Conservation (phyloP, 2,888 invertebrate species). For the Gastracanthus pulcherrimus region DNA sequence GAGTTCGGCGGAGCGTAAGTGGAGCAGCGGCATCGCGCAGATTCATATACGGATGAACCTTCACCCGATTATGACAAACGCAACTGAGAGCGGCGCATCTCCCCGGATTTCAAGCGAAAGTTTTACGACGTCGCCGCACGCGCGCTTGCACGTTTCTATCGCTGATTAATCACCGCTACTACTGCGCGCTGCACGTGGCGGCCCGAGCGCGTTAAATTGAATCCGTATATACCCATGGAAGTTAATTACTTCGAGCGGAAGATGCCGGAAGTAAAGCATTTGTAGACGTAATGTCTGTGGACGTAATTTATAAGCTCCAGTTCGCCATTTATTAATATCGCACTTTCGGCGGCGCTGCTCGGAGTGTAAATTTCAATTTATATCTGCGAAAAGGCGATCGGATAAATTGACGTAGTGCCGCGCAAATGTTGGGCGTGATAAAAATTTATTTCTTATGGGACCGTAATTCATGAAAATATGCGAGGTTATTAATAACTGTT, state of each 20-base stretch:
- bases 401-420: not conserved
- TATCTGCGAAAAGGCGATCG: too few relatives aligned
- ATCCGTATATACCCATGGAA: slow-evolving; percentile 7
- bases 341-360: not conserved
- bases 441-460: not conserved
- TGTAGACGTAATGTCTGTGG: not conserved
- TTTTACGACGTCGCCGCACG: not conserved
- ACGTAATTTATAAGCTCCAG: not conserved
- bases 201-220: not conserved
- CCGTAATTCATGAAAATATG: not conserved
- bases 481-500: not conserved
- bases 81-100: not conserved
- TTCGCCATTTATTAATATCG: not conserved
- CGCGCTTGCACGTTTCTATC: not conserved
- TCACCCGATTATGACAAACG: slow-evolving; percentile 8
- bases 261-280: slow-evolving; percentile 11
- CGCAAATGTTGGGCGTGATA: not conserved
- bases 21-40: not conserved
- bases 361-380: not conserved
- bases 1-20: not conserved
- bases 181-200: not conserved
- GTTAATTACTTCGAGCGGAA: slow-evolving; percentile 24
- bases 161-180: slow-evolving; percentile 5
- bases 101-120: not conserved
- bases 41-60: not conserved